Evolutionary conservation across 1,140 invertebrate genomes (phyloP), one percentile per base, ranked within the genome.

Genomic region (Homalodisca vitripennis): DNA sequence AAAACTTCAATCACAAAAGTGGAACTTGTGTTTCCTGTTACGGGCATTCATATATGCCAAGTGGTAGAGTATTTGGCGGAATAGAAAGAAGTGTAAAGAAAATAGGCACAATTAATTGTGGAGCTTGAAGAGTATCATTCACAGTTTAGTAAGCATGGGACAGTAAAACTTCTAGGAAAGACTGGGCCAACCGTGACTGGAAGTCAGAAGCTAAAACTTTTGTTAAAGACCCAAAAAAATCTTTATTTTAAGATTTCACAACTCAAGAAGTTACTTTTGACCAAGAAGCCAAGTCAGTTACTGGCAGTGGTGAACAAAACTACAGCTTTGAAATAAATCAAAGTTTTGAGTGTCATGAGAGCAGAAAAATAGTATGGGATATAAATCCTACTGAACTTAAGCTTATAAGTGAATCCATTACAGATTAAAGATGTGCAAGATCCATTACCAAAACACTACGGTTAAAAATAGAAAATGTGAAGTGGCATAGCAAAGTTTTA

Each of bases 31-130:
- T 75, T 73, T 68, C 73, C 75, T 24, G 70, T 77, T 17, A 67
- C 63, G 73, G 73, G 13, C 75, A 78, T 53, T 73, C 71, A 20
- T 77, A 72, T 71, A 70, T 77, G 32, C 73, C 76, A 63, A 66
- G 73, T 20, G 76, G 76, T 67, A 32, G 72, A 12, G 72, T n/a
- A 6, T 78, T 78, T 65, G 77, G 70, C 13, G 22, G 64, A 0
- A 72, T 75, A 41, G 73, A 77, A 60, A 31, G 27, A 29, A 26
- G 31, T 13, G 55, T 46, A 26, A 60, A 51, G n/a, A 67, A 55
- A 30, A 63, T 66, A n/a, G n/a, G n/a, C 20, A 47, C 46, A 29
- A 53, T 67, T 31, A 55, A 68, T 20, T 68, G 62, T 27, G 24
- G 22, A 24, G 24, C 31, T 10, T 29, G 20, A 3, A n/a, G n/a